These are phyloP conservation scores for Hermetia illucens DNA, from an alignment of 1,140 invertebrate species.

Conservation along the genomic window DNA sequence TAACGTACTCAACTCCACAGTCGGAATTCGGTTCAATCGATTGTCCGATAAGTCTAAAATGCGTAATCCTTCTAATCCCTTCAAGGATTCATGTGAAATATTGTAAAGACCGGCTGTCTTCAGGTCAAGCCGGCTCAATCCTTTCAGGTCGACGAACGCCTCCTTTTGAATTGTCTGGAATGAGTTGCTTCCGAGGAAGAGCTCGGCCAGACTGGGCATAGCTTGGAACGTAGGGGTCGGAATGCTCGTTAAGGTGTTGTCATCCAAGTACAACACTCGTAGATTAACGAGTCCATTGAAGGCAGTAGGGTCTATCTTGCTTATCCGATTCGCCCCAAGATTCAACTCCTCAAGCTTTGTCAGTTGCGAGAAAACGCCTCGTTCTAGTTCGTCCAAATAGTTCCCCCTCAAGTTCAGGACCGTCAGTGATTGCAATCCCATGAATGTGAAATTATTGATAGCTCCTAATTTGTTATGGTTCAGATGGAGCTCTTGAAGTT, in stretches of 20 bases:
- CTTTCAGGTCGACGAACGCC: slow-evolving; percentile 57
- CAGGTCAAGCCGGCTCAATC: slow-evolving; percentile 60
- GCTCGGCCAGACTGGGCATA: slow-evolving; percentile 58
- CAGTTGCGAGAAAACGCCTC: slow-evolving; percentile 58
- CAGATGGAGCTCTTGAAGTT: slow-evolving; percentile 65
- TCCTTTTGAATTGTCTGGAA: slow-evolving; percentile 58
- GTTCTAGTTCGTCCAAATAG: slow-evolving; percentile 60
- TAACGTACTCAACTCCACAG: slow-evolving; percentile 52
- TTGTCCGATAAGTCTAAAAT: slow-evolving; percentile 67
- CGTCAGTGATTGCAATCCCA: slow-evolving; percentile 58
- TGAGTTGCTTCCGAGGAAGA: slow-evolving; percentile 70
- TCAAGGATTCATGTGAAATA: slow-evolving; percentile 59
- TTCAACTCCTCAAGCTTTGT: slow-evolving; percentile 70
- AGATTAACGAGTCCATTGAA: slow-evolving; percentile 63
- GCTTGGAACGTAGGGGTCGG: slow-evolving; percentile 56
- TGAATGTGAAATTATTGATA: slow-evolving; percentile 62
- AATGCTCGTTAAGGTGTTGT: slow-evolving; percentile 64
- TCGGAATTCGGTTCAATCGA: slow-evolving; percentile 55
- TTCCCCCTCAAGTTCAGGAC: slow-evolving; percentile 71
- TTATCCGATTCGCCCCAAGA: slow-evolving; percentile 73
- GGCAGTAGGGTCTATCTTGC: slow-evolving; percentile 58
- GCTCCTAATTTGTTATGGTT: slow-evolving; percentile 73
- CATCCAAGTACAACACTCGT: slow-evolving; percentile 65
- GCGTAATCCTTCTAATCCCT: slow-evolving; percentile 54
- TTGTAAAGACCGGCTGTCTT: slow-evolving; percentile 62